Percentiles rank a stretch among this genome's conserved stretches.
phyloP scores from a whole-genome alignment of 2,113 vertebrate genomes.

The Hemicordylus capensis region DNA sequence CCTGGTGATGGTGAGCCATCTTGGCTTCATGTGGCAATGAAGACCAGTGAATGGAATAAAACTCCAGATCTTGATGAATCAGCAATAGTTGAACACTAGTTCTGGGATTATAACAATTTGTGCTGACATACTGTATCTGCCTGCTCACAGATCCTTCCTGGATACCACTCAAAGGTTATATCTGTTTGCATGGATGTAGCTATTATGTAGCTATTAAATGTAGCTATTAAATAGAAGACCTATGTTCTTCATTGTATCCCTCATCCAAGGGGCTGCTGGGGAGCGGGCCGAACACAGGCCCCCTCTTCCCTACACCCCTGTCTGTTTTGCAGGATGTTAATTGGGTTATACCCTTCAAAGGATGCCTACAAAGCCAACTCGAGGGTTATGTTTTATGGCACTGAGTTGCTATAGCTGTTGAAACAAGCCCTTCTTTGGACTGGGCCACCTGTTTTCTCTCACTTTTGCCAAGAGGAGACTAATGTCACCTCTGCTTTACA shows the following conservation, averaged over 20 bases:
- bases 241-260: no score
- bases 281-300: no score
- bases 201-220: no score
- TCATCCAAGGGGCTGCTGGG: no score
- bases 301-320: no score
- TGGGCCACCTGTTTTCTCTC: constrained; percentile 8
- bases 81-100: background rate
- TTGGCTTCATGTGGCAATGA: background rate
- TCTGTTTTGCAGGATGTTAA: background rate
- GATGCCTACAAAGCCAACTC: background rate
- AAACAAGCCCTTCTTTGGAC: background rate
- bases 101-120: background rate
- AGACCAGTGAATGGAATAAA: background rate
- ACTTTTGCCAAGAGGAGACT: background rate
- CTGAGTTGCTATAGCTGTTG: background rate
- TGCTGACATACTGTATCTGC: background rate
- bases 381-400: background rate
- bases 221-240: no score
- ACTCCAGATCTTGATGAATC: background rate
- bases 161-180: background rate
- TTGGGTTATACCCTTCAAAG: background rate
- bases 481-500: background rate
- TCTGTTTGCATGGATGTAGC: no score
- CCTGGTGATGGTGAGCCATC: background rate
- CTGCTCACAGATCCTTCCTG: background rate